A percentile compares a stretch with the other conserved stretches of the same genome.
Evolutionary conservation across 2,888 invertebrate species (phyloP).

Genomic region (Meteorus colon): DNA sequence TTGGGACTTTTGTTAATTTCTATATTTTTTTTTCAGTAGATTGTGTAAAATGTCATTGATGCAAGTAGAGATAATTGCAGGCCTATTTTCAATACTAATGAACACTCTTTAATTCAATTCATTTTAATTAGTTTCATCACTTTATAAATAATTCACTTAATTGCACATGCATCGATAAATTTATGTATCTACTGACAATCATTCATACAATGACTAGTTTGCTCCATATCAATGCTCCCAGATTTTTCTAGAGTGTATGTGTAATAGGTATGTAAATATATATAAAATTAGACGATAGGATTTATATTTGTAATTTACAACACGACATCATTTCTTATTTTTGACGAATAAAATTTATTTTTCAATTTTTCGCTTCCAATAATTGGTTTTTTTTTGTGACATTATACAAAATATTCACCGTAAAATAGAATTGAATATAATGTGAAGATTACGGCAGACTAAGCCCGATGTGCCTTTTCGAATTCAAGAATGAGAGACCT

Average conservation of each 20-base stretch:
- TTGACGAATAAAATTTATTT: conserved; percentile 68
- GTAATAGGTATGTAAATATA: conserved; percentile 68
- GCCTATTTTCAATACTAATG: neutral
- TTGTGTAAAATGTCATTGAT: neutral
- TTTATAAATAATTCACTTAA: neutral
- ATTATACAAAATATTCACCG: neutral
- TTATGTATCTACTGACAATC: conserved; percentile 1
- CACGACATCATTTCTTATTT: conserved; percentile 68
- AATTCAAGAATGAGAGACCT: neutral
- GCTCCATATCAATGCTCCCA: conserved; percentile 19
- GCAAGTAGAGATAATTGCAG: neutral
- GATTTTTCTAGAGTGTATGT: conserved; percentile 36
- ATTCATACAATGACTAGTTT: neutral
- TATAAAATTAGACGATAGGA: conserved; percentile 67
- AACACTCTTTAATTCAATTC: neutral
- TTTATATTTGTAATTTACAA: conserved; percentile 69
- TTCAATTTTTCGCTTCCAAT: conserved; percentile 62
- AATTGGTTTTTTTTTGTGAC: conserved; percentile 48
- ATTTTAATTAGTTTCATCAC: neutral
- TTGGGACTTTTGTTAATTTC: neutral
- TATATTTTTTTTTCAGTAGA: neutral
- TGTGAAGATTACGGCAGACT: neutral
- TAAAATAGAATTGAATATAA: neutral
- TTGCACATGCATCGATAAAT: conserved; percentile 1
- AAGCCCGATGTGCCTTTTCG: neutral